These are phyloP conservation scores for Atherinosoma microstoma DNA, from an alignment of 2,797 vertebrate genomes.

Conservation along the genomic window DNA sequence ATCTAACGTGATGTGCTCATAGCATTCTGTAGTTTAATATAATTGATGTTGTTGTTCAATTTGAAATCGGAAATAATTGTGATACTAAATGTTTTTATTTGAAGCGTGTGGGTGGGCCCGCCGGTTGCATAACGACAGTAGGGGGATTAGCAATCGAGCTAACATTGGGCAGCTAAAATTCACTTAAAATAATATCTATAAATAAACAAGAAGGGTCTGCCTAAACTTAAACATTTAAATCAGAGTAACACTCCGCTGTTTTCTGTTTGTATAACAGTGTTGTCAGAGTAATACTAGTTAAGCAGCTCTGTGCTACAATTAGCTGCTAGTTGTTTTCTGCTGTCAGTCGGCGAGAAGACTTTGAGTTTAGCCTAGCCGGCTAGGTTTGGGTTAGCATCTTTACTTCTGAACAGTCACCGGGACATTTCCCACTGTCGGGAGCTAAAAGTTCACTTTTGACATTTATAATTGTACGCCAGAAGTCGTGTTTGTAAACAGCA, in stretches of 20 bases:
- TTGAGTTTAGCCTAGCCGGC: conserved; percentile 36
- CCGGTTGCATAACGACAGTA: conserved; percentile 57
- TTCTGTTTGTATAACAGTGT: neutral
- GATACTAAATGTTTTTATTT: neutral
- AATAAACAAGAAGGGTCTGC: neutral
- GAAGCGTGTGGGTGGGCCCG: conserved; percentile 53
- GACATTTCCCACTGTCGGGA: conserved; percentile 16
- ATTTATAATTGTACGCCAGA: neutral
- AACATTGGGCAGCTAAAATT: conserved; percentile 3
- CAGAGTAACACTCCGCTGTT: fast-evolving
- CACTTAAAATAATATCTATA: neutral
- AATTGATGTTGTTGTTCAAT: neutral
- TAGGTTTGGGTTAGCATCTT: conserved; percentile 17
- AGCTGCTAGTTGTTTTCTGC: conserved; percentile 23
- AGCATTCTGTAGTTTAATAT: neutral
- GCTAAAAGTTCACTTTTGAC: neutral
- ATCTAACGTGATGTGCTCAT: neutral
- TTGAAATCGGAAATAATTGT: fast-evolving
- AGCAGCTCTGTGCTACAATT: neutral
- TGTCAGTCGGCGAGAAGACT: conserved; percentile 4
- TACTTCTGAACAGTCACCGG: neutral
- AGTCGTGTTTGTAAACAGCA: neutral
- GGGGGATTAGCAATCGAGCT: conserved; percentile 40
- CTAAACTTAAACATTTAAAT: fast-evolving
- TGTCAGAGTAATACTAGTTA: neutral